Conservation (phyloP, 2,113 vertebrate genomes). For the Erpornis zantholeuca region DNA sequence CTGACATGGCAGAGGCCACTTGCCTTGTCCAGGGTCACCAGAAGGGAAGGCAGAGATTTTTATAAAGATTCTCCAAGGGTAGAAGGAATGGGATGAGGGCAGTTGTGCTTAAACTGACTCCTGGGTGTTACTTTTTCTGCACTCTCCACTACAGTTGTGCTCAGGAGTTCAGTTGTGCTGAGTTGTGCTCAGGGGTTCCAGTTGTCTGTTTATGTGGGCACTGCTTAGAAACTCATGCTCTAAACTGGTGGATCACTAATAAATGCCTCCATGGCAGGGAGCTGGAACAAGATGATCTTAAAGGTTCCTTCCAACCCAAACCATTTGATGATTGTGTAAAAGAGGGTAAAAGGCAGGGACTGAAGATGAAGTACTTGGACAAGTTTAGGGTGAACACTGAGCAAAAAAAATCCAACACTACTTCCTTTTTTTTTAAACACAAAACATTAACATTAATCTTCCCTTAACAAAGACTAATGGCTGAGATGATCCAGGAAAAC, state of each 20-base stretch:
- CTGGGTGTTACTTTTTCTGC: not conserved
- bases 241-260: not conserved
- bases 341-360: not conserved
- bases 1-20: rapidly evolving
- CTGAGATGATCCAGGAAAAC: not conserved
- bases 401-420: not conserved
- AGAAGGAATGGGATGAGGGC: not conserved
- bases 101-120: not conserved
- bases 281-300: not conserved
- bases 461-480: not conserved
- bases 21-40: not conserved
- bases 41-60: not conserved
- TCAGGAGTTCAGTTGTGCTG: not conserved
- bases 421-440: not conserved
- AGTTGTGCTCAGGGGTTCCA: not conserved
- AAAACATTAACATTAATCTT: not conserved
- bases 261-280: not conserved
- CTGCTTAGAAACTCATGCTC: not conserved
- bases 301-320: not conserved
- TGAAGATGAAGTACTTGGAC: not conserved
- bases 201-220: not conserved
- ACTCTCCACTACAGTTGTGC: not conserved
- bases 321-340: not conserved
- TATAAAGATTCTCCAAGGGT: not conserved
- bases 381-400: not conserved